Base-by-base conservation (phyloP, 2,797 vertebrate genomes). In the Diceros bicornis region DNA sequence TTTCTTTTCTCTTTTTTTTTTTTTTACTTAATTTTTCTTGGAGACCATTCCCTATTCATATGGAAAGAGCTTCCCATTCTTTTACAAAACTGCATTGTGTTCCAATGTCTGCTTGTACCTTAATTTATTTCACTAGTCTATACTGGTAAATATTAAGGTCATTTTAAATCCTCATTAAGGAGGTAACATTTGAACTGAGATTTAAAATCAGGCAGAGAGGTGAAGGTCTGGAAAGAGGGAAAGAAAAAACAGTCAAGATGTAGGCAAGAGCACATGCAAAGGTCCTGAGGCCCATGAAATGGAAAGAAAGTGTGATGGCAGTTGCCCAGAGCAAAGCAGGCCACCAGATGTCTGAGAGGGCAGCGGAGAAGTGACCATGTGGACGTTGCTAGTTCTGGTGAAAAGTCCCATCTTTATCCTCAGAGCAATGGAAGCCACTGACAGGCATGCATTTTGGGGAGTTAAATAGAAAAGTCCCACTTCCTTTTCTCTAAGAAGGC, bases 271-370 rank as follows among this genome's bases (percentile, higher is more conserved):
- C 69, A 64, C 8, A 6, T 11, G 59, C 89, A 79, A 88, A 96
- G 77, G 81, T 29, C 75, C 81, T 34, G 78, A 25, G 93, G 61
- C 29, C 23, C 27, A 41, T 4, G 23, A 4, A 7, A 17, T 23
- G 20, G 82, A 74, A 44, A 64, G 47, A 44, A 64, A 14, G 14
- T n/a, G 2, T 72, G 17, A 1, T 4, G 29, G 47, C n/a, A 25
- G n/a, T 1, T 34, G 41, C n/a, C 68, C 32, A 44, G 66, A 64
- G 23, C 13, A 62, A 75, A 77, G 18, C 1, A 1, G 18, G 37
- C 4, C 4, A 0, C 10, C 20, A 11, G 23, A 4, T 14, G 2
- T 61, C 59, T 32, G 7, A 66, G 61, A 21, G 3, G 52, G 27
- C 23, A 17, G 41, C 37, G 6, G 12, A 29, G 17, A 44, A 13